Evolutionary conservation across 2,888 invertebrate genomes (phyloP), one percentile per base, ranked within the genome.

Genomic region (Thalpophila matura): DNA sequence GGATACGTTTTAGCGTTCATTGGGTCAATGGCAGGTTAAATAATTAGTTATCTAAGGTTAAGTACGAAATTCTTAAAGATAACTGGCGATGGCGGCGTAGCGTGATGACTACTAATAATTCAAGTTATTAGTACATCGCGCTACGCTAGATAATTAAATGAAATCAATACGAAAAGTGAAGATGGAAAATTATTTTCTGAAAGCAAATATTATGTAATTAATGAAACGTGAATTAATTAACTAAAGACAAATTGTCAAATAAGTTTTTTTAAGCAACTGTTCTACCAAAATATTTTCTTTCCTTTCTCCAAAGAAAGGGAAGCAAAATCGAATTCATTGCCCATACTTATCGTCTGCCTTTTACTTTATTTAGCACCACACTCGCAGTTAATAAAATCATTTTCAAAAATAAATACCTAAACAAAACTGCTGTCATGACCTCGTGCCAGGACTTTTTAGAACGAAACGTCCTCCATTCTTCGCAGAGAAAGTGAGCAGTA

Each of bases 401-500:
- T n/a, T n/a, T n/a, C n/a, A n/a, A 54, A 3, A 35, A 46, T 24
- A 24, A 29, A 57, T 18, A n/a, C n/a, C n/a, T n/a, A 35, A 51
- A 51, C 40, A 42, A 58, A 47, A 59, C 57, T 49, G 46, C 46
- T 16, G 38, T 45, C 54, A 37, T 54, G 72, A 77, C 72, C 65
- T 54, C 59, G 18, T 56, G 51, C 49, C 57, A 63, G 63, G 59
- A 72, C 37, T 24, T 18, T 45, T 24, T 22, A 29, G 14, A 63
- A 70, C 65, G 26, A 51, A 60, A 58, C 33, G 43, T 61, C 35
- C 50, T 38, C 60, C 47, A 70, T 47, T 61, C 50, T 50, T 50
- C 42, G 24, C 27, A 27, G 74, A 80, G 78, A 80, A 74, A 80
- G 81, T 79, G 60, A 71, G 63, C 60, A 74, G 47, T 73, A 79